These are phyloP conservation scores for Tetramorium bicarinatum DNA, from an alignment of 2,888 invertebrate species.

Conservation along the genomic window DNA sequence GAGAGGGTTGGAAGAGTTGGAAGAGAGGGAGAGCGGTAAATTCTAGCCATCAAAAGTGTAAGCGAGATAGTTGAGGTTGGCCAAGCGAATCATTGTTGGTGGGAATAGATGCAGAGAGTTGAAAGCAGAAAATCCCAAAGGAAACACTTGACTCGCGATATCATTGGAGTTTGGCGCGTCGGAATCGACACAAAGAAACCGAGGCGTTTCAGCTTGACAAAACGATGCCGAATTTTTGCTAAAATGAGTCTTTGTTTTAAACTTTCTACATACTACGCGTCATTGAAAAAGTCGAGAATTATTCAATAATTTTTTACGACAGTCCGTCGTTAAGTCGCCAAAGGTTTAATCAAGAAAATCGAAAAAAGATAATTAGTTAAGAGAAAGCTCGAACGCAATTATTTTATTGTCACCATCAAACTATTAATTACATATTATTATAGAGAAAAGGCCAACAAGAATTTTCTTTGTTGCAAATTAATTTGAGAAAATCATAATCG, in stretches of 20 bases:
- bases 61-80: constrained; percentile 58
- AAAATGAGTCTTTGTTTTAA: constrained; percentile 6
- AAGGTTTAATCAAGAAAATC: too few relatives aligned
- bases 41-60: constrained; percentile 39
- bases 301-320: background rate
- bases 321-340: background rate
- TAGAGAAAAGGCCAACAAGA: background rate
- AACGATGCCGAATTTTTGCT: constrained; percentile 33
- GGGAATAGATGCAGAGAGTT: constrained; percentile 65
- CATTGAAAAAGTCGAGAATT: background rate
- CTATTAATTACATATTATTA: constrained; percentile 4
- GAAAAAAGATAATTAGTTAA: constrained; percentile 16
- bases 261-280: background rate
- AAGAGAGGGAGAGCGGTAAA: constrained; percentile 56
- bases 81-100: constrained; percentile 56
- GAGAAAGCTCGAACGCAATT: constrained; percentile 26
- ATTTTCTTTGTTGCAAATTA: constrained; percentile 11
- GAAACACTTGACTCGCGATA: constrained; percentile 83
- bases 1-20: constrained; percentile 60
- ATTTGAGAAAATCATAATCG: background rate
- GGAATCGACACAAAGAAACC: constrained; percentile 46
- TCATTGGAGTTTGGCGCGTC: constrained; percentile 80
- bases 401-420: constrained; percentile 38
- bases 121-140: constrained; percentile 82
- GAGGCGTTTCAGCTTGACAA: constrained; percentile 27